Evolutionary conservation across 2,113 vertebrate genomes (phyloP).

Genomic region (Phalacrocorax brasilianus): DNA sequence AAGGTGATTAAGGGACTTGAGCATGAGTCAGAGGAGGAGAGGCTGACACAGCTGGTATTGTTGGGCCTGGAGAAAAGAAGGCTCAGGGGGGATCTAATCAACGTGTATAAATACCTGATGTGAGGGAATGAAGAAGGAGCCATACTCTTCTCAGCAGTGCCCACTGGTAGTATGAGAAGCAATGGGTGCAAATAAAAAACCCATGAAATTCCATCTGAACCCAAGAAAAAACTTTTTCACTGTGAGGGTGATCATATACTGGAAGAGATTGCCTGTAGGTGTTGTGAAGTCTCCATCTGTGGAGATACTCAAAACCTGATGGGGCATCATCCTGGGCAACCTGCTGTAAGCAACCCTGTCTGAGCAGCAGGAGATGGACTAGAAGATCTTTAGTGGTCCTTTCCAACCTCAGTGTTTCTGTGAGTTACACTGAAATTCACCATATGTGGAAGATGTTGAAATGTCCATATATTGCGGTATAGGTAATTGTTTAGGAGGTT

Average conservation of each 20-base stretch:
- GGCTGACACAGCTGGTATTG: background rate
- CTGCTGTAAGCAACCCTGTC: background rate
- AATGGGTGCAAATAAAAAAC: background rate
- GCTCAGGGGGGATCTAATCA: background rate
- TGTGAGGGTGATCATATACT: background rate
- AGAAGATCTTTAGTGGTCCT: background rate
- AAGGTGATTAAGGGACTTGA: background rate
- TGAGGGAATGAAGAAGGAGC: background rate
- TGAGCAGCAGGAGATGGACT: background rate
- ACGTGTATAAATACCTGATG: background rate
- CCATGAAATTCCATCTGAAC: background rate
- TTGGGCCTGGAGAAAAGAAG: background rate
- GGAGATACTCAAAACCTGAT: background rate
- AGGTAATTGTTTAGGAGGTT: background rate
- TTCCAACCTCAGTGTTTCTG: background rate
- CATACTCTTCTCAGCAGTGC: background rate
- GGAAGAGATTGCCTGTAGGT: background rate
- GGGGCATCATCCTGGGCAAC: background rate
- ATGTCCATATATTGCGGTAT: background rate
- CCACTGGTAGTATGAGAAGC: background rate
- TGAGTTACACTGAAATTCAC: background rate
- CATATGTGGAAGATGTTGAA: background rate
- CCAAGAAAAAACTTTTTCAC: background rate
- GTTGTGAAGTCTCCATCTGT: background rate
- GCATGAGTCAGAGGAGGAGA: background rate